These are phyloP conservation scores for Halocynthia roretzi DNA, from an alignment of 23 tunicate genomes.

Conservation along the genomic window DNA sequence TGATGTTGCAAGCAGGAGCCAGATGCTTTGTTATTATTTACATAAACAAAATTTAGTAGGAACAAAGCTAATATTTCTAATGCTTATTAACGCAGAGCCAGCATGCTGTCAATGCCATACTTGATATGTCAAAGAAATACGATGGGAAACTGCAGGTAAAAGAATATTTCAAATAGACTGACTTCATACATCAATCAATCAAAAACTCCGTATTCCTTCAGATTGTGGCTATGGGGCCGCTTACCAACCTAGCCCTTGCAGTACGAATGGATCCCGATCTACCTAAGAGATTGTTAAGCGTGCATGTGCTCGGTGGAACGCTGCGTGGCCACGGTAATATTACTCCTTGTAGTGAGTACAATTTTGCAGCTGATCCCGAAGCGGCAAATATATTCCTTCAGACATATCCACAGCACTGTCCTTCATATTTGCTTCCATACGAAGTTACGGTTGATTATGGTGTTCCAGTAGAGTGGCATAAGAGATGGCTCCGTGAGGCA, in stretches of 20 bases:
- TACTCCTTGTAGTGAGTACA: constrained; percentile 76
- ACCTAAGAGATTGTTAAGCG: constrained; percentile 30
- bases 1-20: too few species aligned
- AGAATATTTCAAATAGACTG: not conserved
- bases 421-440: constrained; percentile 24
- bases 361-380: constrained; percentile 77
- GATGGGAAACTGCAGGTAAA: constrained; percentile 32
- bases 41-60: too few species aligned
- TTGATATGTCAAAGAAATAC: constrained; percentile 49
- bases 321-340: constrained; percentile 39
- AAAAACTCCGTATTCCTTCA: constrained; percentile 2
- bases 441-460: constrained; percentile 27
- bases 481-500: constrained; percentile 11
- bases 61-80: not conserved
- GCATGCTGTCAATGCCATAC: constrained; percentile 62
- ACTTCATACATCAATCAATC: not conserved
- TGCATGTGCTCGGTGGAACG: constrained; percentile 74
- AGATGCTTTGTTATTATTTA: too few species aligned
- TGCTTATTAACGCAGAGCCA: constrained; percentile 22
- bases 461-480: constrained; percentile 15
- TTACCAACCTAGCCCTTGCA: constrained; percentile 84
- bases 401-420: constrained; percentile 24
- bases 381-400: constrained; percentile 43
- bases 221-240: constrained; percentile 86
- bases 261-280: constrained; percentile 57